Evolutionary conservation across 2,113 vertebrate species (phyloP).

Genomic region (Cynoglossus semilaevis): DNA sequence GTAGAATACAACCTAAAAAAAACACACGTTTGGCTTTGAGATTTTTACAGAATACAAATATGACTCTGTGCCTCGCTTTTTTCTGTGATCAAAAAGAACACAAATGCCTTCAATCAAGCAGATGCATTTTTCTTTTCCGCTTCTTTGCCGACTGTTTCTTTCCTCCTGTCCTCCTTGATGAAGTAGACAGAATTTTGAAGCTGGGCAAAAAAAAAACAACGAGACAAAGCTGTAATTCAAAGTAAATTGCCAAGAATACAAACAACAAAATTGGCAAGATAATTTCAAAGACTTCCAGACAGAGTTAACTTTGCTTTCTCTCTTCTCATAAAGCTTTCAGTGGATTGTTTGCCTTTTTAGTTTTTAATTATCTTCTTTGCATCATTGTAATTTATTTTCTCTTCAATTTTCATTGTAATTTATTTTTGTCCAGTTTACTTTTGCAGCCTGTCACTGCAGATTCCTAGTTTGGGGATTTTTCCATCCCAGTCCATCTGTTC

Average conservation of each 20-base stretch:
- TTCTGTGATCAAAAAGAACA: neutral
- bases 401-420: slow-evolving; percentile 13
- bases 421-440: slow-evolving; percentile 10
- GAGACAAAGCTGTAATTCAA: slow-evolving; percentile 41
- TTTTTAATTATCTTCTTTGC: neutral
- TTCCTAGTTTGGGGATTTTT: neutral
- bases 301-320: slow-evolving; percentile 50
- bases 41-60: slow-evolving; percentile 6
- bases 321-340: slow-evolving; percentile 23
- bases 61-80: neutral
- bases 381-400: neutral
- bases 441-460: neutral
- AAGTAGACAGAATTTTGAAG: slow-evolving; percentile 57
- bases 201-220: slow-evolving; percentile 15
- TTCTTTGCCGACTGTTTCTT: slow-evolving; percentile 30
- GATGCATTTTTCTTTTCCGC: slow-evolving; percentile 30
- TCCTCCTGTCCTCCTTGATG: slow-evolving; percentile 33
- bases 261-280: slow-evolving; percentile 52
- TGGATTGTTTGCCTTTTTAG: slow-evolving; percentile 5
- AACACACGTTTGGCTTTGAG: neutral
- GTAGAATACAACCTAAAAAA: neutral
- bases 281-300: slow-evolving; percentile 32
- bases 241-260: slow-evolving; percentile 61
- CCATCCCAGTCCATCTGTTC: neutral
- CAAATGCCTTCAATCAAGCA: slow-evolving; percentile 58